These are phyloP conservation scores for Pyralis farinalis DNA, from an alignment of 2,888 invertebrate species.

Conservation along the genomic window DNA sequence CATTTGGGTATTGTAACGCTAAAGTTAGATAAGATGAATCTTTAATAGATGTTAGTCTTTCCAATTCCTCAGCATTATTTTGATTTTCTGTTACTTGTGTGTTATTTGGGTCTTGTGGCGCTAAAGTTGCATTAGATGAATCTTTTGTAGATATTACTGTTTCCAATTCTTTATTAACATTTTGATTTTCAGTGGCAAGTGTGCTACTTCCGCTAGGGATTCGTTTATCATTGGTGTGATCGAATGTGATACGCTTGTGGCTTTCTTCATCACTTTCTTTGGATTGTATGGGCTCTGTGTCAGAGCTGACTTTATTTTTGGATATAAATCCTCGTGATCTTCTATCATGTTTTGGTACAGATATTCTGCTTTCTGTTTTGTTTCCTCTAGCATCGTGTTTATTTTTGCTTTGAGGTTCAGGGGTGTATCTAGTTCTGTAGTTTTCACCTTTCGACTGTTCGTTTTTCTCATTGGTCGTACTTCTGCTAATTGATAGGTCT, in stretches of 20 bases:
- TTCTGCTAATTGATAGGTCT: slow-evolving; percentile 27
- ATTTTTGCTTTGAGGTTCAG: slow-evolving; percentile 45
- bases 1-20: too few species aligned
- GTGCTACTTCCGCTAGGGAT: slow-evolving; percentile 59
- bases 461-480: slow-evolving; percentile 23
- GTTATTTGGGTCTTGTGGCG: too few species aligned
- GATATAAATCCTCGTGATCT: slow-evolving; percentile 55
- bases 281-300: slow-evolving; percentile 45
- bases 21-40: too few species aligned
- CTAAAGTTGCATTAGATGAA: too few species aligned
- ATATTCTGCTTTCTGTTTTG: slow-evolving; percentile 57
- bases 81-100: too few species aligned
- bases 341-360: slow-evolving; percentile 61
- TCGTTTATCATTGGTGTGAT: slow-evolving; percentile 64
- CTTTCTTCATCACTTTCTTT: slow-evolving; percentile 52
- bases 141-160: too few species aligned
- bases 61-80: too few species aligned
- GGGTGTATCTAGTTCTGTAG: slow-evolving; percentile 36
- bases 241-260: slow-evolving; percentile 46
- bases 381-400: slow-evolving; percentile 53
- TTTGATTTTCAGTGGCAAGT: slow-evolving; percentile 48
- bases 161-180: too few species aligned
- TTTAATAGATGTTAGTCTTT: too few species aligned
- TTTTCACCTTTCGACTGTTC: slow-evolving; percentile 30
- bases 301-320: slow-evolving; percentile 39